Percentiles rank a stretch among this genome's conserved stretches.
These are phyloP conservation scores for Triplophysa rosa DNA, from an alignment of 2,113 vertebrate genomes.

Conservation along the genomic window DNA sequence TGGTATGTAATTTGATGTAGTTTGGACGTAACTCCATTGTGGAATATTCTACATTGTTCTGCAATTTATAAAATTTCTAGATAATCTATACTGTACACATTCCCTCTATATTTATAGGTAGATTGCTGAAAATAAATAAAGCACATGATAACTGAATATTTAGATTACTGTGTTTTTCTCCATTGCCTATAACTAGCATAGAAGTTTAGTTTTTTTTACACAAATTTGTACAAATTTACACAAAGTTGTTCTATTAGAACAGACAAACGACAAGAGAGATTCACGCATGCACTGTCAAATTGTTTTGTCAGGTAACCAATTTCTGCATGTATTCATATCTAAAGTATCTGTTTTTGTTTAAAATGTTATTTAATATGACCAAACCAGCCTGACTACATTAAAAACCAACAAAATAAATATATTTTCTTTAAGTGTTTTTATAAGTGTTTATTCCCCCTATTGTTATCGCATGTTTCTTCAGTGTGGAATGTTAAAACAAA, in stretches of 20 bases:
- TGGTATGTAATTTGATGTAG: background rate
- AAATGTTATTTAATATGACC: background rate
- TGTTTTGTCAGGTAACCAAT: no score
- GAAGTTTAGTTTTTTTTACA: constrained; percentile 16
- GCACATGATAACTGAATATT: background rate
- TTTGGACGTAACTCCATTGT: background rate
- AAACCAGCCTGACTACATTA: no score
- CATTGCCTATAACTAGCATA: constrained; percentile 5
- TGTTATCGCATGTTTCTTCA: no score
- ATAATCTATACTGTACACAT: background rate
- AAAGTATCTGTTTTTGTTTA: no score
- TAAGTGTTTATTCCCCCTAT: no score
- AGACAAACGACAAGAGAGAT: background rate
- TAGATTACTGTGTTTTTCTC: background rate
- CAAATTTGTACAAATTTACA: constrained; percentile 35
- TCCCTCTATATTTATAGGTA: background rate
- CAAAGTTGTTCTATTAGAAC: background rate
- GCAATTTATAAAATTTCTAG: background rate
- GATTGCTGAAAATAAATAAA: background rate
- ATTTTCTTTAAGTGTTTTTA: no score
- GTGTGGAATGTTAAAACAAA: constrained; percentile 41
- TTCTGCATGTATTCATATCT: no score
- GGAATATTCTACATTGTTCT: background rate
- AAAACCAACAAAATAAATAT: no score
- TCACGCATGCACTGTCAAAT: no score